phyloP scores from a whole-genome alignment of 2,888 invertebrate species.

The Nephrotoma appendiculata region DNA sequence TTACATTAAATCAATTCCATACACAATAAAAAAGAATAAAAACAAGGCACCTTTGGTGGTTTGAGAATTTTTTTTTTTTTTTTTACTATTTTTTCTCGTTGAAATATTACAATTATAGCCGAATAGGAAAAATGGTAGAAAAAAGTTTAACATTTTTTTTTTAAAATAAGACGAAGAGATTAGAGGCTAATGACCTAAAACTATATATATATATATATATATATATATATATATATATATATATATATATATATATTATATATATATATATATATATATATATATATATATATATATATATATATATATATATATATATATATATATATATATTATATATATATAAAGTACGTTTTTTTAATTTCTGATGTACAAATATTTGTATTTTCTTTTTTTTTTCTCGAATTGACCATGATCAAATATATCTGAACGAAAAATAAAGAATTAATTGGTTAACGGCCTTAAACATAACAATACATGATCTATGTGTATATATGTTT shows the following conservation, averaged over 20 bases:
- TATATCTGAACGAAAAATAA: not conserved
- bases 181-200: not conserved
- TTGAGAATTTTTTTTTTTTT: conserved; percentile 1
- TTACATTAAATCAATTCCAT: not conserved
- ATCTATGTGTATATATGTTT: not conserved
- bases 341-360: not conserved
- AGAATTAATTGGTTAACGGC: not conserved
- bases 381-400: not conserved
- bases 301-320: not conserved
- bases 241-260: not conserved
- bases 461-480: not conserved
- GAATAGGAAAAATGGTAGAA: not conserved
- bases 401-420: not conserved
- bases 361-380: not conserved
- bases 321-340: not conserved
- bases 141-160: not conserved
- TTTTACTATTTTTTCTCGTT: not conserved
- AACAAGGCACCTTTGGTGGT: conserved; percentile 3
- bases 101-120: not conserved
- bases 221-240: not conserved
- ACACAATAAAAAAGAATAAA: not conserved
- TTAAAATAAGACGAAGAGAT: not conserved
- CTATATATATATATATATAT: not conserved
- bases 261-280: not conserved
- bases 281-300: not conserved